phyloP scores from a whole-genome alignment of 2,113 vertebrate genomes.

The Peromyscus leucopus region DNA sequence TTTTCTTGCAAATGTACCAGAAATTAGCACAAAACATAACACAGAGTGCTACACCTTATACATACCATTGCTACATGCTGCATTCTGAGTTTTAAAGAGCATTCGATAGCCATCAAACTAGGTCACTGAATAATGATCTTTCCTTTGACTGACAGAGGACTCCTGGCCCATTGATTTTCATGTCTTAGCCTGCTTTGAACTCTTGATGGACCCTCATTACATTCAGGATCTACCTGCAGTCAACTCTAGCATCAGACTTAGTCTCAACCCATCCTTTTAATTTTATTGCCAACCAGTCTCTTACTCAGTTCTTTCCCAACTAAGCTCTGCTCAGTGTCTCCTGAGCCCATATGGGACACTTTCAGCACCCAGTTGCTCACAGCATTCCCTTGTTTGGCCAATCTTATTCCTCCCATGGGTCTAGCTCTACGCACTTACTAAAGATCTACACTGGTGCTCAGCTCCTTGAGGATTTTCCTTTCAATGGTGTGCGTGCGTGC shows the following conservation, averaged over 20 bases:
- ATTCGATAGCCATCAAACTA: not conserved
- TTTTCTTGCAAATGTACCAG: not conserved
- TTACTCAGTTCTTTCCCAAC: not conserved
- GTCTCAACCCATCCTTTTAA: not conserved
- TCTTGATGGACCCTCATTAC: not conserved
- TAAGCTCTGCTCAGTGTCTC: not conserved
- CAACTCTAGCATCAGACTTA: not conserved
- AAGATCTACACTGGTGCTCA: not conserved
- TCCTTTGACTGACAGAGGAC: not conserved
- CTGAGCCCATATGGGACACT: rapidly evolving
- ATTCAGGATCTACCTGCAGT: not conserved
- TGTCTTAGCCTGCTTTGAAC: not conserved
- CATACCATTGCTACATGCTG: not conserved
- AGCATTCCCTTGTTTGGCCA: not conserved
- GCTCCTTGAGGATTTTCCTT: not conserved
- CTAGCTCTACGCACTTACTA: not conserved
- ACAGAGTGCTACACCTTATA: not conserved
- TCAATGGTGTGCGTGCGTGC: not conserved
- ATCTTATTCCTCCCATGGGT: not conserved
- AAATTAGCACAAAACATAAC: not conserved
- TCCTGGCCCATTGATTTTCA: not conserved
- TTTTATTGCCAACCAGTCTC: not conserved
- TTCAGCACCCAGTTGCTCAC: not conserved
- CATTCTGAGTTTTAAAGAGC: not conserved
- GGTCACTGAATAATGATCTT: not conserved